phyloP scores from a whole-genome alignment of 2,797 vertebrate genomes.

The Lophotriccus pileatus region DNA sequence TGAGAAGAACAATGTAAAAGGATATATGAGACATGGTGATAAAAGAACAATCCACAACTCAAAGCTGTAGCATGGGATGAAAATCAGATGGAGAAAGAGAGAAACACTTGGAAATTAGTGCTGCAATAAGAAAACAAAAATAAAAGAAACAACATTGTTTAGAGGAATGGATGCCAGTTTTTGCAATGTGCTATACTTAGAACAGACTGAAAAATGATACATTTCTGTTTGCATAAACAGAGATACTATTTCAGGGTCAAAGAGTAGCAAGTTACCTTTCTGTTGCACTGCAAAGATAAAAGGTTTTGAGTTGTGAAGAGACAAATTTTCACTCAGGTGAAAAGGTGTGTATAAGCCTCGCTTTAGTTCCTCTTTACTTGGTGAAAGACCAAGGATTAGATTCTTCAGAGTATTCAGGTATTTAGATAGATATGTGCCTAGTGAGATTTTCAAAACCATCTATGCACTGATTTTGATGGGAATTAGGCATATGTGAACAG shows the following conservation, averaged over 20 bases:
- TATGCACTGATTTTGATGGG: conserved; percentile 25
- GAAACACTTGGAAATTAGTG: not conserved
- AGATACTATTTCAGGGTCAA: not conserved
- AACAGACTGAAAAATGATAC: not conserved
- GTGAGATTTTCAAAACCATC: conserved; percentile 34
- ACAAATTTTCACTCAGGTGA: not conserved
- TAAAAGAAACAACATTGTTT: not conserved
- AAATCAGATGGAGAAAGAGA: not conserved
- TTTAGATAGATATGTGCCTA: conserved; percentile 7
- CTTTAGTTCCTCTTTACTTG: not conserved
- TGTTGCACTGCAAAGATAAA: not conserved
- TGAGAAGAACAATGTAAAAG: not conserved
- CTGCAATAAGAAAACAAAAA: not conserved
- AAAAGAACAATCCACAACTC: not conserved
- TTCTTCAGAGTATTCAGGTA: not conserved
- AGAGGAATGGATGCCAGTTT: not conserved
- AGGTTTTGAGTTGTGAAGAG: not conserved
- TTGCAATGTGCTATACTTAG: not conserved
- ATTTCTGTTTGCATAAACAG: not conserved
- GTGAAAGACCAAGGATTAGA: not conserved
- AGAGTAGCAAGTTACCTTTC: not conserved
- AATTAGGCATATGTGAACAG: conserved; percentile 51
- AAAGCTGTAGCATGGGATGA: not conserved
- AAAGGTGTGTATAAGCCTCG: not conserved
- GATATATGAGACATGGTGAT: not conserved